Base-by-base conservation (phyloP, 2,113 vertebrate species). In the Ginglymostoma cirratum region DNA sequence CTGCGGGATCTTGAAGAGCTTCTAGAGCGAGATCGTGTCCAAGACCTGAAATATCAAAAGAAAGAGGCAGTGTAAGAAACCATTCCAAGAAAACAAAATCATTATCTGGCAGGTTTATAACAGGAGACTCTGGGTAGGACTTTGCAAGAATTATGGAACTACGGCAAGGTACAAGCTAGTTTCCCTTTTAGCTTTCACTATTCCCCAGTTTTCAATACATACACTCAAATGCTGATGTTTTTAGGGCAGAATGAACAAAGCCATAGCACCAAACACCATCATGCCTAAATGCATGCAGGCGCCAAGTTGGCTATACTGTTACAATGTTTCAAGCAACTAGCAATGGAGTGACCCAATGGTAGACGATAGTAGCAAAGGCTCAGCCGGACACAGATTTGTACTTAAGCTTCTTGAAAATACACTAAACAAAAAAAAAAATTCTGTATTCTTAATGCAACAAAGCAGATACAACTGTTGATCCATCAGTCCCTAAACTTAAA, bases 11-110 rank as follows among this genome's bases (percentile, higher is more conserved):
- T 72, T 15, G 94, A 72, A 72, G 94, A 95, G 42, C 67, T 95
- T 95, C 94, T 48, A 4, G 94, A 95, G 14, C 94, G 94, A 17
- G 94, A 95, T 76, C 94, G 70, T 6, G 94, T 95, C 94, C 94
- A 95, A 34, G 94, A 95, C 30, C 94, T 95, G 69, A 69, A 95
- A 94, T 1, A 15, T 24, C 38, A 72, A 76, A 93, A 3, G 86
- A 76, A 93, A 3, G 48, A 55, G 86, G 7, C 55, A 61, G 55
- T 61, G 8, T 61, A 61, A 61, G 55, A 12, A 61, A 61, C 55
- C 7, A 61, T 61, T 61, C 48, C 42, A 42, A 86, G 34, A 85
- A 21, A 72, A 72, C 17, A 72, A 1, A 72, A 72, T 30, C 30
- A 92, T 0, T n/a, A 55, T 30, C 21, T n/a, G 14, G 87, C 30